Conservation (phyloP, 2,113 vertebrate species). For the Myiagra hebetior region DNA sequence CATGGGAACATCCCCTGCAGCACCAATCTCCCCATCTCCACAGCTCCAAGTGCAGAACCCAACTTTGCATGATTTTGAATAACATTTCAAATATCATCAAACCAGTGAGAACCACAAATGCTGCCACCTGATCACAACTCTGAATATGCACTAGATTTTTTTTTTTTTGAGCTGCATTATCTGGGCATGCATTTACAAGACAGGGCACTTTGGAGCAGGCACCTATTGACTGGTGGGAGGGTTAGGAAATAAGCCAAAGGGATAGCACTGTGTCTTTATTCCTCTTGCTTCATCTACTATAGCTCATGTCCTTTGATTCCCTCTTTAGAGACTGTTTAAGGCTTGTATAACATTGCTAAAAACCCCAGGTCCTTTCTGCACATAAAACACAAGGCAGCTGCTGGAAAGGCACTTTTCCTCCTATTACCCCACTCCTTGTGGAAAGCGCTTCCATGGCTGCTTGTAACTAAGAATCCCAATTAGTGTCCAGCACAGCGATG, state of each 20-base stretch:
- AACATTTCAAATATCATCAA: background rate
- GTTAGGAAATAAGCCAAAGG: slow-evolving; percentile 5
- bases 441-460: rapidly evolving
- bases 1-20: background rate
- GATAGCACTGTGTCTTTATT: background rate
- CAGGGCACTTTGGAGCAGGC: background rate
- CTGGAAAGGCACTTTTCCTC: background rate
- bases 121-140: background rate
- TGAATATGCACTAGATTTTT: background rate
- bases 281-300: background rate
- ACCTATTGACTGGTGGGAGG: background rate
- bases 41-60: background rate
- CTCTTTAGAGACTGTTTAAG: background rate
- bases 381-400: background rate
- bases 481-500: background rate
- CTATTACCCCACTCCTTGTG: background rate
- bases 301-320: background rate
- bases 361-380: background rate
- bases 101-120: rapidly evolving
- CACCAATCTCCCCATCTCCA: background rate
- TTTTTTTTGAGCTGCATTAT: background rate
- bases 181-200: slow-evolving; percentile 28
- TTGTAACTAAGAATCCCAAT: background rate
- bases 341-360: background rate
- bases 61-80: background rate